Evolutionary conservation across 2,113 vertebrate genomes (phyloP).

Genomic region (Cygnus atratus): DNA sequence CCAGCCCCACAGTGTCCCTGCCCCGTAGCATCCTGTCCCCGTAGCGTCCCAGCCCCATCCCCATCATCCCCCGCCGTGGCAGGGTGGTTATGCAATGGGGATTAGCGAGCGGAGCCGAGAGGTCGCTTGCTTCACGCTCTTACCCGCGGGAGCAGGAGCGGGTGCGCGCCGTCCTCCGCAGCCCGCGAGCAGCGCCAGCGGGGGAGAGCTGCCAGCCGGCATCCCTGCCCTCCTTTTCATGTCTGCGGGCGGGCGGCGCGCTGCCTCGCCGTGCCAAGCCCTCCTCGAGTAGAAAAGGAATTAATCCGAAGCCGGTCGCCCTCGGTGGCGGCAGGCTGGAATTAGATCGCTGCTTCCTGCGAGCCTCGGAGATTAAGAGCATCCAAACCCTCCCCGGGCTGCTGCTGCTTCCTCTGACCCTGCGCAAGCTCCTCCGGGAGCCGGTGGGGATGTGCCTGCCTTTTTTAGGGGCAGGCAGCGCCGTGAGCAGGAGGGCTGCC

Average conservation of each 20-base stretch:
- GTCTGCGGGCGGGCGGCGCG: background rate
- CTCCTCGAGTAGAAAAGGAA: background rate
- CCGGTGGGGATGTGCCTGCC: constrained; percentile 51
- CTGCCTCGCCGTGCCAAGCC: background rate
- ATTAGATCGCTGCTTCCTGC: constrained; percentile 53
- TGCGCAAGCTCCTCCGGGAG: constrained; percentile 28
- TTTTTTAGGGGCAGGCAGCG: constrained; percentile 30
- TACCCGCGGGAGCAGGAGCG: no score
- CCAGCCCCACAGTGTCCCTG: no score
- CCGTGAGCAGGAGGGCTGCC: background rate
- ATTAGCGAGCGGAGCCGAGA: background rate
- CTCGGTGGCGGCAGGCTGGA: constrained; percentile 1
- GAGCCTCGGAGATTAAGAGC: constrained; percentile 45
- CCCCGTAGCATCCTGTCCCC: no score
- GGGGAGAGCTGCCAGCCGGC: background rate
- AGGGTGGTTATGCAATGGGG: background rate
- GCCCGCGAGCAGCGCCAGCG: background rate
- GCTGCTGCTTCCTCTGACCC: constrained; percentile 65
- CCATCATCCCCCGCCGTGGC: no score
- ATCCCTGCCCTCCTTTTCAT: background rate
- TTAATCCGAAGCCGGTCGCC: constrained; percentile 19
- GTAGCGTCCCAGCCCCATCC: background rate
- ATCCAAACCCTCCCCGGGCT: background rate
- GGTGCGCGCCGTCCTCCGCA: background rate
- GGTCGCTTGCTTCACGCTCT: background rate